These are phyloP conservation scores for Drosophila mauritiana DNA, from an alignment of 1,140 invertebrate genomes.

Conservation along the genomic window DNA sequence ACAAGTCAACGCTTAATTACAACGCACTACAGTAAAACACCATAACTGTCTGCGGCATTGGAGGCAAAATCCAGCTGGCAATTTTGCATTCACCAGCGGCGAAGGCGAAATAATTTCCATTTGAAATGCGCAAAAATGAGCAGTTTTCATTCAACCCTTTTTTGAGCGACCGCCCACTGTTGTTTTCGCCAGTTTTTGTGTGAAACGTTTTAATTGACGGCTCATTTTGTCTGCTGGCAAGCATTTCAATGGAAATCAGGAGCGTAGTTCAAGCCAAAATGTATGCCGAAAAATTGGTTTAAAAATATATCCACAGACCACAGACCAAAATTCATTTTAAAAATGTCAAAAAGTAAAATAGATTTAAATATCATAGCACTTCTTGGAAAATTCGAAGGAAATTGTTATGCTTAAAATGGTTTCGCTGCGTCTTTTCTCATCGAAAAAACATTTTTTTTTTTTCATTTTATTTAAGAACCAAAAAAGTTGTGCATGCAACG, in stretches of 20 bases:
- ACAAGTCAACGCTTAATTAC: conserved; percentile 82
- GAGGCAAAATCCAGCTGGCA: conserved; percentile 25
- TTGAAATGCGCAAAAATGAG: conserved; percentile 77
- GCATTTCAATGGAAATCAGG: conserved; percentile 6
- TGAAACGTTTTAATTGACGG: conserved; percentile 71
- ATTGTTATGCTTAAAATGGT: not conserved
- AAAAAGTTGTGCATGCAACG: not conserved
- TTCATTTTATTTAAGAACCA: not conserved
- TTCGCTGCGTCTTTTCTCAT: not conserved
- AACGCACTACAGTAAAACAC: conserved; percentile 60
- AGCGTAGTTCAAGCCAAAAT: not conserved
- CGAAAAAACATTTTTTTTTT: not conserved
- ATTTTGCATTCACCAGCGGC: conserved; percentile 16
- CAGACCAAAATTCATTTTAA: not conserved
- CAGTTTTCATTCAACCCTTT: conserved; percentile 51
- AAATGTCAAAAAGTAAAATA: not conserved
- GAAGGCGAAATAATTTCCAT: conserved; percentile 58
- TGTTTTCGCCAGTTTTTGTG: conserved; percentile 35
- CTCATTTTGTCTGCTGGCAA: conserved; percentile 56
- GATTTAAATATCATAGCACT: not conserved
- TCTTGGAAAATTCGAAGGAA: too few relatives aligned
- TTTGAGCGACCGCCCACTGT: not conserved
- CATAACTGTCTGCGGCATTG: conserved; percentile 68
- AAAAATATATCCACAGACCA: too few relatives aligned
- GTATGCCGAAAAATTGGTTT: too few relatives aligned